Evolutionary conservation across 2,113 vertebrate species (phyloP), one percentile per base, ranked within the genome.

Genomic region (Tamias sibiricus): DNA sequence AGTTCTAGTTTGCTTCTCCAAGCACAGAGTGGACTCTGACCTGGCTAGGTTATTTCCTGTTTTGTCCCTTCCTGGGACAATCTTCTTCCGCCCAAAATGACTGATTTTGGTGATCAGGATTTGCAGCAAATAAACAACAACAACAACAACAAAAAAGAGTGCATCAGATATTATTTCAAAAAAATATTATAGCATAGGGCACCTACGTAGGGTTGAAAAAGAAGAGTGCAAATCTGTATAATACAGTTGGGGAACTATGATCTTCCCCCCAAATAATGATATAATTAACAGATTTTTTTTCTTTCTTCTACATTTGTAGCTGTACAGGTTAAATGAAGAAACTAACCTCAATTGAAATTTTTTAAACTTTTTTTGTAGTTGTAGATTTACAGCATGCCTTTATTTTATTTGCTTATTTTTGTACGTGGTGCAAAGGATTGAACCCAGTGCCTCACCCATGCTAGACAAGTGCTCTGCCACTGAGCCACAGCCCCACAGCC

Each of bases 141-240:
- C n/a, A n/a, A n/a, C n/a, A n/a, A n/a, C n/a, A n/a, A n/a, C n/a
- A 81, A 26, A 40, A 59, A 74, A 77, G 37, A 12, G 1, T 30
- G 14, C 14, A 13, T 28, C 28, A 24, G 37, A 12, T 42, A 52
- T 11, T 59, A 42, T 30, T 82, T 47, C 5, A 22, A 57, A 57
- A 14, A 7, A 37, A 28, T n/a, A 7, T 79, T 35, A 47, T 37
- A 12, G 4, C 9, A 11, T 17, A 71, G 11, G 1, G 1, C 0
- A 42, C 1, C 22, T 72, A 49, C 5, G 0, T 47, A 37, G 1
- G 6, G 32, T 40, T 85, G 16, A 11, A 72, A 72, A 85, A 20
- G 22, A n/a, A 71, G 17, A 76, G 11, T 47, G 6, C 30, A 9
- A 24, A 13, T 30, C 24, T 40, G 11, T 59, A 26, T 5, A 4